Evolutionary conservation across 1,140 invertebrate species (phyloP).

Genomic region (Scaptomyza graminum): DNA sequence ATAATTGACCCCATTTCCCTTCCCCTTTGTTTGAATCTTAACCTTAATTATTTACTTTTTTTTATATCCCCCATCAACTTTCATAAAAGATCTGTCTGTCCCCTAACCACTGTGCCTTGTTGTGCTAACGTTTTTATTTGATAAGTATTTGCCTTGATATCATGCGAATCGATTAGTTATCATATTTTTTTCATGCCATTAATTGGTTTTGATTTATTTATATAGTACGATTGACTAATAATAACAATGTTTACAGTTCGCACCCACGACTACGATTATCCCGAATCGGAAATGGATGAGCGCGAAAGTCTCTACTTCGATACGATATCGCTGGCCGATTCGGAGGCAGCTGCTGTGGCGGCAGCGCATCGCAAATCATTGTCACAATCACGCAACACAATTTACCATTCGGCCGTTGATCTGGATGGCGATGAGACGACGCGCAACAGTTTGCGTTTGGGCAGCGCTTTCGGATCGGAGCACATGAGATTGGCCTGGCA

Average conservation of each 20-base stretch:
- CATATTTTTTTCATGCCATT: conserved; percentile 9
- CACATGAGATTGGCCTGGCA: conserved; percentile 60
- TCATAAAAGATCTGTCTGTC: no score
- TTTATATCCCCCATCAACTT: no score
- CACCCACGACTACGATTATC: conserved; percentile 81
- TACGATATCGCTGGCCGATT: conserved; percentile 81
- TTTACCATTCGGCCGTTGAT: conserved; percentile 82
- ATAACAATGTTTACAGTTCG: conserved; percentile 72
- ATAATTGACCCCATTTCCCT: conserved; percentile 60
- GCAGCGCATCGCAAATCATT: conserved; percentile 80
- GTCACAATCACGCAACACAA: conserved; percentile 81
- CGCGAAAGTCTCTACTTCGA: conserved; percentile 82
- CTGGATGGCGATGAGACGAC: conserved; percentile 67
- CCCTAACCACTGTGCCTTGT: conserved; percentile 12
- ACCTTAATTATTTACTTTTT: no score
- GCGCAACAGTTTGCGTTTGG: conserved; percentile 56
- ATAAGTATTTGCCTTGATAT: conserved; percentile 20
- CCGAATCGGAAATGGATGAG: conserved; percentile 83
- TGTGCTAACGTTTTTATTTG: not conserved
- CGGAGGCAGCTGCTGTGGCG: conserved; percentile 72
- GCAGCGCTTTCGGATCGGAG: conserved; percentile 21
- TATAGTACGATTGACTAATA: conserved; percentile 49
- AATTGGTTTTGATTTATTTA: not conserved
- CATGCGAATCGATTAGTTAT: conserved; percentile 33
- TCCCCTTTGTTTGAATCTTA: no score